Evolutionary conservation across 2,113 vertebrate genomes (phyloP).

Genomic region (Miniopterus natalensis): DNA sequence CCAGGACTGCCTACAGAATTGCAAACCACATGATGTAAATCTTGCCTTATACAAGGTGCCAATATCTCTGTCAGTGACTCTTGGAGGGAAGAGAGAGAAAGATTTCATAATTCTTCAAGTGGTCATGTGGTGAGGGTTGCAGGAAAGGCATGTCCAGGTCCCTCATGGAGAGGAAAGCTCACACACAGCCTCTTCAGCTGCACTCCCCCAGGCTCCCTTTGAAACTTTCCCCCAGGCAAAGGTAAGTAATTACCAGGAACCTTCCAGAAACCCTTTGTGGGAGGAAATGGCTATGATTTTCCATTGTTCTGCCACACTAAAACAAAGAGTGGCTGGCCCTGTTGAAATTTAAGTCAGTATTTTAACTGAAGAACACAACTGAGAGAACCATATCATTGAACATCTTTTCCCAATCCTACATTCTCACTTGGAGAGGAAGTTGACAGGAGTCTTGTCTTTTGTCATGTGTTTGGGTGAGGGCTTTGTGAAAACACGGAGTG

Average conservation of each 20-base stretch:
- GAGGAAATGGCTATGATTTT: constrained; percentile 1
- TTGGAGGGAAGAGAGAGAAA: constrained; percentile 60
- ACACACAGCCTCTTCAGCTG: background rate
- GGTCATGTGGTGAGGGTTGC: constrained; percentile 12
- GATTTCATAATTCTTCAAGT: constrained; percentile 52
- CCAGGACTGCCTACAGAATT: background rate
- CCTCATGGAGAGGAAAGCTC: constrained; percentile 67
- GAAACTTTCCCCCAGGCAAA: background rate
- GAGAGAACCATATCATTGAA: background rate
- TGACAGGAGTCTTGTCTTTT: background rate
- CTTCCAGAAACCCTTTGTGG: constrained; percentile 31
- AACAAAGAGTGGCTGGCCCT: constrained; percentile 46
- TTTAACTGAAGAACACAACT: background rate
- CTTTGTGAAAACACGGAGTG: background rate
- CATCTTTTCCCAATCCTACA: background rate
- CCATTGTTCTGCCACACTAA: constrained; percentile 49
- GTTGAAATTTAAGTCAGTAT: constrained; percentile 45
- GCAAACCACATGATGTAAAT: background rate
- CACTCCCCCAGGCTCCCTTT: constrained; percentile 47
- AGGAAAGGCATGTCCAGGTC: constrained; percentile 48
- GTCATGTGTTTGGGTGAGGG: background rate
- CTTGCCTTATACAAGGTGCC: background rate
- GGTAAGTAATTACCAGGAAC: background rate
- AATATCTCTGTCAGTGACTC: constrained; percentile 41
- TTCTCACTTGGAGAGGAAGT: constrained; percentile 45